These are phyloP conservation scores for Sebastiscus tertius DNA, from an alignment of 2,797 vertebrate genomes.

Conservation along the genomic window DNA sequence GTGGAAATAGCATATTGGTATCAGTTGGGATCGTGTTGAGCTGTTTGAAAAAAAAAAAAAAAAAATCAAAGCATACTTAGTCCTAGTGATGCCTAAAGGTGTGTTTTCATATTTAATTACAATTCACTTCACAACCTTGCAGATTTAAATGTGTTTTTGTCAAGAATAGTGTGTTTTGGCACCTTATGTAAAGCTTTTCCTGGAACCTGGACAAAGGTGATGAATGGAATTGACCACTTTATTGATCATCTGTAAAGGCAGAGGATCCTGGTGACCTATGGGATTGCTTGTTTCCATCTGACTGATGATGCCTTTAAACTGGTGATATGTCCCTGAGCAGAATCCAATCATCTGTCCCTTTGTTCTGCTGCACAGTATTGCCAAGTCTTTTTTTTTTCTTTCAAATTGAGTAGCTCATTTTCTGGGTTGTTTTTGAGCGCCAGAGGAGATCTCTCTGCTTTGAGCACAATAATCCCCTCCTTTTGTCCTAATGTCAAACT, in stretches of 20 bases:
- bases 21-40: background rate
- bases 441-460: background rate
- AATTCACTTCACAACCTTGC: background rate
- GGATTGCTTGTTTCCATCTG: constrained; percentile 19
- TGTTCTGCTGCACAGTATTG: background rate
- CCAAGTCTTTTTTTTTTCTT: background rate
- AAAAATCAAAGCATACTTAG: background rate
- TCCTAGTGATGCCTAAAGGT: background rate
- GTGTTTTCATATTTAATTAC: background rate
- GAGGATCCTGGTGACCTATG: constrained; percentile 1
- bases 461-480: background rate
- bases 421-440: constrained; percentile 1
- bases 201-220: background rate
- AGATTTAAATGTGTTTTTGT: background rate
- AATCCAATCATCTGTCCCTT: constrained; percentile 26
- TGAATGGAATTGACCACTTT: constrained; percentile 17
- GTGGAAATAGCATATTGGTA: background rate
- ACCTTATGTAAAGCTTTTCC: background rate
- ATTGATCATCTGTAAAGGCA: constrained; percentile 24
- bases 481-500: constrained; percentile 29
- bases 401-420: constrained; percentile 3
- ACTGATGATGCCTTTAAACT: background rate
- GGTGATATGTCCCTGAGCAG: background rate
- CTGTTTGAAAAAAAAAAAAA: background rate
- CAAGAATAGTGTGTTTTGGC: background rate